Base-by-base conservation (phyloP, 2,113 vertebrate species). In the Ahaetulla prasina region DNA sequence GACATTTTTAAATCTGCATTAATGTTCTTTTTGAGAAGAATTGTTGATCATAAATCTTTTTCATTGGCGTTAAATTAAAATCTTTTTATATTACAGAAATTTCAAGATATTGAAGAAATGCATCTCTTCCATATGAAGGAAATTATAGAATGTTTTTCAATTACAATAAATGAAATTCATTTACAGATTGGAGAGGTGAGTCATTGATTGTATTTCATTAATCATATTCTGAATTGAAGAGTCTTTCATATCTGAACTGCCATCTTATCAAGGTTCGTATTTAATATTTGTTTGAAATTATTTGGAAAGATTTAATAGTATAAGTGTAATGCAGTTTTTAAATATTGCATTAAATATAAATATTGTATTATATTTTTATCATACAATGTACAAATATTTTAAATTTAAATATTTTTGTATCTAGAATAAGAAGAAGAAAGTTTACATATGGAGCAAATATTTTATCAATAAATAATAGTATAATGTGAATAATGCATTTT, bases 51-150 rank as follows among this genome's bases (percentile, higher is more conserved):
- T 53, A 63, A 52, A n/a, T 92, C 95, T 91, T 5, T 57, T 9
- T 93, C 63, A 35, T 85, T 88, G 16, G 14, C 12, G 80, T 85
- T 92, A 94, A 52, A 92, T 1, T 96, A 94, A 96, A 94, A 94
- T 7, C 9, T 94, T 4, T 96, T 94, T 97, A 23, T 43, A 91
- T 96, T 95, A 5, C 96, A 99, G 99, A 99, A 99, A 98, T 99
- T 99, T 98, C 99, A 99, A 96, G 98, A 98, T 96, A 99, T 99
- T 84, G 99, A 99, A 98, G 98, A 99, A 98, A 98, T 95, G 87
- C 99, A 99, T 96, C 97, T 99, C 87, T 94, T 98, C 94, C 99
- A 98, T 92, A 98, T 99, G 98, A 99, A 99, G 96, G 98, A 98
- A 95, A 99, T 99, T 96, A 98, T 99, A 95, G 98, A 97, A 91